Conservation (phyloP, 2,888 invertebrate species). For the Polia nebulosa region DNA sequence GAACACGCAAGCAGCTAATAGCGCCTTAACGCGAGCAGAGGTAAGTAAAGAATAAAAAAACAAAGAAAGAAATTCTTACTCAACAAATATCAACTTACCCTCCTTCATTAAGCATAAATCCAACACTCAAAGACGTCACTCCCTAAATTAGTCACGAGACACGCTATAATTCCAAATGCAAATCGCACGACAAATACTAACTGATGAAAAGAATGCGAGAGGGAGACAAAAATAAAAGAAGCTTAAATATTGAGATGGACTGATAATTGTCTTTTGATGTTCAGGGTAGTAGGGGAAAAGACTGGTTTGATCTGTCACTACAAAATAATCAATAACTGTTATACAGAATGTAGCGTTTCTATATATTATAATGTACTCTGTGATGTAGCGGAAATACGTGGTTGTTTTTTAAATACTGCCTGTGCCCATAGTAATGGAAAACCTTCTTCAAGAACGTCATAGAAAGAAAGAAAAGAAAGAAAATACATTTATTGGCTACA, state of each 20-base stretch:
- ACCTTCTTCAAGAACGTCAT: no score
- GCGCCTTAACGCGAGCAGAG: no score
- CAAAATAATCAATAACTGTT: constrained; percentile 30
- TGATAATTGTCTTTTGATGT: constrained; percentile 58
- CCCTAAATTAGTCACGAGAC: constrained; percentile 54
- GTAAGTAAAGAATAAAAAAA: background rate
- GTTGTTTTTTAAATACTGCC: no score
- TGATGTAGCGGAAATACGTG: no score
- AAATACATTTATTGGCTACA: no score
- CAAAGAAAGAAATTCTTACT: constrained; percentile 19
- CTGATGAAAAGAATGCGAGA: constrained; percentile 30
- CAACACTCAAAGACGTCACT: constrained; percentile 35
- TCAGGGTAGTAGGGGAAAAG: constrained; percentile 23
- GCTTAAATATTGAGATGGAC: constrained; percentile 52
- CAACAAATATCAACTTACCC: constrained; percentile 23
- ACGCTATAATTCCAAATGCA: constrained; percentile 65
- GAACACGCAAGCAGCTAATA: no score
- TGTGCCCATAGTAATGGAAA: no score
- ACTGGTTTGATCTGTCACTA: constrained; percentile 40
- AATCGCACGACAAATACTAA: constrained; percentile 52
- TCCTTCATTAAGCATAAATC: constrained; percentile 38
- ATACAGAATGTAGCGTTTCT: no score
- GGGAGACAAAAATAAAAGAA: constrained; percentile 34
- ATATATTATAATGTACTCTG: no score
- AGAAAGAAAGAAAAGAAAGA: no score